Evolutionary conservation across 2,888 invertebrate genomes (phyloP).

Genomic region (Icerya purchasi): DNA sequence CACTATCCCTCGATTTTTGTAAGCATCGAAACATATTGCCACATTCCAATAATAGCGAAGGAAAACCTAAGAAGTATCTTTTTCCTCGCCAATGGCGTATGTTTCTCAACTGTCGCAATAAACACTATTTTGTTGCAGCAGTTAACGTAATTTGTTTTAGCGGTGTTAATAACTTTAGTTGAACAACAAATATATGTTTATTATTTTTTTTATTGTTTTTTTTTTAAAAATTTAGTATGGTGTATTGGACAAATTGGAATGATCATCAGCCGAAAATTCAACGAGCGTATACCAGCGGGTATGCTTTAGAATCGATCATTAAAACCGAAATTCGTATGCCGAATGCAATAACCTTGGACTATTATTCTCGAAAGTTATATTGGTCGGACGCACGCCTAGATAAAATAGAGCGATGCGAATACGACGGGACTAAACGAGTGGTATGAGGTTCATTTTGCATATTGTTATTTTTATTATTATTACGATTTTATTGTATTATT

Average conservation of each 20-base stretch:
- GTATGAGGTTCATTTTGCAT: no score
- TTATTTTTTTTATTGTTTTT: constrained; percentile 5
- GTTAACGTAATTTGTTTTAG: no score
- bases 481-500: no score
- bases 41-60: no score
- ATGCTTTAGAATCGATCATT: constrained; percentile 43
- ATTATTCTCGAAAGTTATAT: constrained; percentile 49
- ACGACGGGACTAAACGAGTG: constrained; percentile 52
- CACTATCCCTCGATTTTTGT: no score
- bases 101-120: no score
- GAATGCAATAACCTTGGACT: constrained; percentile 59
- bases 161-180: no score
- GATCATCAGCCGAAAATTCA: constrained; percentile 56
- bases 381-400: constrained; percentile 71
- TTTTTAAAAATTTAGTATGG: constrained; percentile 27
- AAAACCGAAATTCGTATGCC: constrained; percentile 65
- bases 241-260: constrained; percentile 88
- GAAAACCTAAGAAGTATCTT: no score
- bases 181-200: background rate
- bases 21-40: no score
- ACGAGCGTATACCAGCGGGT: constrained; percentile 47
- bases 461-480: no score
- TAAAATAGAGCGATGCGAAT: constrained; percentile 60
- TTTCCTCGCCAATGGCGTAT: no score
- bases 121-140: no score